Evolutionary conservation across 2,797 vertebrate species (phyloP), one percentile per base, ranked within the genome.

Genomic region (Danio aesculapii): DNA sequence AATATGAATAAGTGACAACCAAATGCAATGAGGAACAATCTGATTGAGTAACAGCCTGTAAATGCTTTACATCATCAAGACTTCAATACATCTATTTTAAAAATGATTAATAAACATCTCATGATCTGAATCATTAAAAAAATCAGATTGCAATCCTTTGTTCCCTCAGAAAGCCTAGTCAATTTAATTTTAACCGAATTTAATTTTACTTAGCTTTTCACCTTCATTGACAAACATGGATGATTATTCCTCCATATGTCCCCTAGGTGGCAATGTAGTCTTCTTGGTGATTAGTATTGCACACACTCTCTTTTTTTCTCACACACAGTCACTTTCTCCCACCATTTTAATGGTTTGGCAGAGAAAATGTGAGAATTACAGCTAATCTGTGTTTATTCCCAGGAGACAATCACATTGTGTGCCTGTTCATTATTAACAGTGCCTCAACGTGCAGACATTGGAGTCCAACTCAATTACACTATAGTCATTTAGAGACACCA

Each of bases 371-470:
- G 58, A 82, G 76, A 85, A 84, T 76, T 62, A 74, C 66, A 85
- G 77, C 59, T 87, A 77, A 85, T 87, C 80, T 84, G 61, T 82
- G 72, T 85, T 85, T 84, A 85, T 84, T 79, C 98, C 81, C 95
- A 96, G 43, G 92, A 96, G 82, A 97, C 95, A 92, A 98, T 97
- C 96, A 98, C 81, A 98, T 94, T 0, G 90, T 98, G 83, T 81
- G 81, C 44, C 62, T 79, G 75, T 83, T 81, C 77, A 83, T 83
- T 75, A 75, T 66, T 41, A 30, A 55, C 17, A 72, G 47, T 85
- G 79, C 79, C 67, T 73, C 62, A 83, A 70, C 62, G 74, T 74
- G 57, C 71, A 81, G 68, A 46, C 59, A 73, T 70, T 72, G 12
- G 71, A 83, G 72, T 83, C 62, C 74, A 81, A 62, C 50, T 70